Conservation (phyloP, 2,797 vertebrate species). For the Cossypha caffra region DNA sequence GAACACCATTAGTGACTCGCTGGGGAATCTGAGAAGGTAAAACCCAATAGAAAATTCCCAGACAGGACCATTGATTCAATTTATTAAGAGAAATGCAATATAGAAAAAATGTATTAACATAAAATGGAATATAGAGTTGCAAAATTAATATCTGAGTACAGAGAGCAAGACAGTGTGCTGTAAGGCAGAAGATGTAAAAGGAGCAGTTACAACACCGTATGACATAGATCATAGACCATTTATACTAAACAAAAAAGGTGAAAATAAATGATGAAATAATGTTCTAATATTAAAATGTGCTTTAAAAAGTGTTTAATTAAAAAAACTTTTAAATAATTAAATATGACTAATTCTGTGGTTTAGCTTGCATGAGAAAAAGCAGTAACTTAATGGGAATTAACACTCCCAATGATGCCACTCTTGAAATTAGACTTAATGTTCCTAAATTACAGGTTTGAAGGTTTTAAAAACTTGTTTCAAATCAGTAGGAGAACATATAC, state of each 20-base stretch:
- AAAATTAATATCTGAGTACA: not conserved
- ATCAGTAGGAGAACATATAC: not conserved
- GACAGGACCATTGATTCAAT: not conserved
- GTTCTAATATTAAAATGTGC: not conserved
- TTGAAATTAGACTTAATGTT: not conserved
- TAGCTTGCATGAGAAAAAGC: not conserved
- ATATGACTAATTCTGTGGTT: not conserved
- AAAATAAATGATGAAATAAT: not conserved
- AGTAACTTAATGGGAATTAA: not conserved
- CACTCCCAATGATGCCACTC: not conserved
- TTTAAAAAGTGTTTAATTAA: not conserved
- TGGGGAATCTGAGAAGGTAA: conserved; percentile 96
- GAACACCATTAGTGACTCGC: conserved; percentile 84
- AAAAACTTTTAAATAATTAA: not conserved
- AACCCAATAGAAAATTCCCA: conserved; percentile 56
- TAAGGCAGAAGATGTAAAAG: not conserved
- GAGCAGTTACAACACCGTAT: not conserved
- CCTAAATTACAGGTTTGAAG: not conserved
- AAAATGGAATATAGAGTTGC: not conserved
- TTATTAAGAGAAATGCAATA: not conserved
- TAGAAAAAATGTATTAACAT: not conserved
- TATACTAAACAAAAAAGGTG: not conserved
- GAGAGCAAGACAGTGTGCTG: not conserved
- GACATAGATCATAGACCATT: not conserved
- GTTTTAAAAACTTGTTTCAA: not conserved